These are phyloP conservation scores for Ophraella communa DNA, from an alignment of 2,888 invertebrate species.

Conservation along the genomic window DNA sequence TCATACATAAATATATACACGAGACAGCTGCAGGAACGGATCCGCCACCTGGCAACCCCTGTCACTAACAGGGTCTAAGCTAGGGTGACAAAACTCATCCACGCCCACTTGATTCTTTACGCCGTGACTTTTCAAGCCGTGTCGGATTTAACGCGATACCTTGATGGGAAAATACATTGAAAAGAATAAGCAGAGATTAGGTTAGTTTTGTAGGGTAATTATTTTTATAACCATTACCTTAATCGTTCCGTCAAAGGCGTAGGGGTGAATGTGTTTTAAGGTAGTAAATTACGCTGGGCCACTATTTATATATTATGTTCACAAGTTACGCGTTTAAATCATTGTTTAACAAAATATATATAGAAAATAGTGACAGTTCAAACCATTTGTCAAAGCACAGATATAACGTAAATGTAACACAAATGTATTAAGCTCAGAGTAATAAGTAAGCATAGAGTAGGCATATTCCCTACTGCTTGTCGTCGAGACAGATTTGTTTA, in stretches of 20 bases:
- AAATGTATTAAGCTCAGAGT: too few species aligned
- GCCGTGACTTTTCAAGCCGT: slow-evolving; percentile 61
- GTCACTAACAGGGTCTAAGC: slow-evolving; percentile 27
- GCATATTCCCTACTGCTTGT: too few species aligned
- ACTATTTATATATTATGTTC: too few species aligned
- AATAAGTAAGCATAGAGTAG: too few species aligned
- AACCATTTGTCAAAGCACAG: too few species aligned
- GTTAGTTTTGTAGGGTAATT: not conserved
- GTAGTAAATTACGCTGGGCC: too few species aligned
- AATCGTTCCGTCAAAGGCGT: not conserved
- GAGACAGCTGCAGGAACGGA: slow-evolving; percentile 34
- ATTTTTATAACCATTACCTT: not conserved
- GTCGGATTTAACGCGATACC: slow-evolving; percentile 51
- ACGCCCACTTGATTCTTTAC: slow-evolving; percentile 62
- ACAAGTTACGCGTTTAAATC: too few species aligned
- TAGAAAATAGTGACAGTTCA: too few species aligned
- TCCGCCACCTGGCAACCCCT: slow-evolving; percentile 40
- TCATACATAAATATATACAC: not conserved
- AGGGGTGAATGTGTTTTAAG: not conserved
- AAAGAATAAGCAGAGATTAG: not conserved
- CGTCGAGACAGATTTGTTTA: too few species aligned
- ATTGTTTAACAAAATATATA: too few species aligned
- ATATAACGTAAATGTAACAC: too few species aligned
- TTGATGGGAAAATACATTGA: not conserved
- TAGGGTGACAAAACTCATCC: slow-evolving; percentile 58